These are phyloP conservation scores for Grammomys surdaster DNA, from an alignment of 2,113 vertebrate species.

Conservation along the genomic window DNA sequence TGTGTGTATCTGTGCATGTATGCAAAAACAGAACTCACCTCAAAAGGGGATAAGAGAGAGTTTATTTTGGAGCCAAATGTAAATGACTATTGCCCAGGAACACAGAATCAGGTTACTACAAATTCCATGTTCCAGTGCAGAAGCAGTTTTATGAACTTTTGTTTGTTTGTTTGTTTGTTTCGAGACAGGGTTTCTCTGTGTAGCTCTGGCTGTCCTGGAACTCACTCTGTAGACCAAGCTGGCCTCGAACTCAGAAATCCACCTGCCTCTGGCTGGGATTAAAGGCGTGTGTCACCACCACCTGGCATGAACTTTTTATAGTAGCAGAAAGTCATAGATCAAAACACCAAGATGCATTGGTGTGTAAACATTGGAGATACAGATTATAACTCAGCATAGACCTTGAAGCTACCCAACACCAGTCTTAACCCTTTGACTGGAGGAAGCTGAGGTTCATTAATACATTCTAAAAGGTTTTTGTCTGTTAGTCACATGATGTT, in stretches of 20 bases:
- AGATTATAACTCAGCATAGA: not conserved
- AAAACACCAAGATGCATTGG: not conserved
- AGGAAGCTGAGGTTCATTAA: not conserved
- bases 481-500: not conserved
- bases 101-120: not conserved
- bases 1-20: not conserved
- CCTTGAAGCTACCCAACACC: not conserved
- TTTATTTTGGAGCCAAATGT: not conserved
- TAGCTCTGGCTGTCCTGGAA: too few relatives aligned
- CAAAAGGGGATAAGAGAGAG: not conserved
- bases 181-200: too few relatives aligned
- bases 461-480: not conserved
- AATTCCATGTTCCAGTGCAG: not conserved
- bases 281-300: too few relatives aligned
- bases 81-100: not conserved
- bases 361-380: not conserved
- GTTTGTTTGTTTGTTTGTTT: too few relatives aligned
- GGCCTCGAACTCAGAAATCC: too few relatives aligned
- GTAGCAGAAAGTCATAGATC: not conserved
- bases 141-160: not conserved
- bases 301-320: not conserved
- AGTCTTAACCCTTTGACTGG: not conserved
- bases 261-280: too few relatives aligned
- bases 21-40: not conserved
- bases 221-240: too few relatives aligned